Base-by-base conservation (phyloP, 2,888 invertebrate species). In the Cheilosia urbana region DNA sequence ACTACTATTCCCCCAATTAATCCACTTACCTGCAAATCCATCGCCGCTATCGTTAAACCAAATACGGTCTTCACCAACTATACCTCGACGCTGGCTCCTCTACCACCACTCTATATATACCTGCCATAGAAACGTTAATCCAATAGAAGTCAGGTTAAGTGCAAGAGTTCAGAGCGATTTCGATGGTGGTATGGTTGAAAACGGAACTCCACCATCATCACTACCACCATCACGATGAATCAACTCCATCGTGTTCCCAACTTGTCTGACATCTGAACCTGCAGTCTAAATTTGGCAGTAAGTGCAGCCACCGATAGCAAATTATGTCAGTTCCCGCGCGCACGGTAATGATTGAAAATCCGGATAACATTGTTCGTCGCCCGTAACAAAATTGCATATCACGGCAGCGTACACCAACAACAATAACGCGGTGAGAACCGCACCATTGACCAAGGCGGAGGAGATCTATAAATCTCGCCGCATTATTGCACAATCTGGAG, bases 201-300 rank as follows among this genome's bases (percentile, higher is more conserved):
- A 65, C 37, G 53, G 53, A 71, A 80, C 75, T 78, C 66, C 69
- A 55, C 19, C 40, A 57, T 17, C 66, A 55, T 11, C 37, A 62
- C 45, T 30, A 34, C 57, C 49, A 27, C 2, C 53, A 24, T 60
- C 71, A 69, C 73, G 58, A 71, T 79, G 75, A 71, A 84, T 79
- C 58, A 76, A 84, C 79, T 80, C 47, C 53, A 69, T 85, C 81
- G 85, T 85, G 81, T 85, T 81, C 71, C 76, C 85, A 85, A 81
- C 81, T 85, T 85, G 85, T 85, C 80, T 85, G 85, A 80, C 85
- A 80, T 85, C 85, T 81, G 85, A 85, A 81, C 80, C 72, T 45
- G 55, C 27, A 76, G 76, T 81, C 85, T 77, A 85, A 85, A 85
- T 85, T 85, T 85, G 85, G 85, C 81, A 72, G 85, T 77, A 81